These are phyloP conservation scores for Tenodera sinensis DNA, from an alignment of 2,888 invertebrate genomes.

Conservation along the genomic window DNA sequence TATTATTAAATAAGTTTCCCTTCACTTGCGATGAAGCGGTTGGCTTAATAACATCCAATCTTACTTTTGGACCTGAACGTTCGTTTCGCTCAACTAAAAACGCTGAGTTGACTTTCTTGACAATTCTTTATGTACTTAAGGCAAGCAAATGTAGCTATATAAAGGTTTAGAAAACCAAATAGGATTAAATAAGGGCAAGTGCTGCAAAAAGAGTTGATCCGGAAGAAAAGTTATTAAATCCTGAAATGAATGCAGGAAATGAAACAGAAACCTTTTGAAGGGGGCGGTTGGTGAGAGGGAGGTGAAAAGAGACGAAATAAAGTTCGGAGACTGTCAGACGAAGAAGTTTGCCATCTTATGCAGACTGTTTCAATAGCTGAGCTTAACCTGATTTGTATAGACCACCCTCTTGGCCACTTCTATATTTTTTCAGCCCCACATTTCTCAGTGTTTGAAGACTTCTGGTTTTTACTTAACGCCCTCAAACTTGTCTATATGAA, in stretches of 20 bases:
- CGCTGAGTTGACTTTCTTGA: neutral
- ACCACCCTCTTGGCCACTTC: neutral
- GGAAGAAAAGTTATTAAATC: constrained; percentile 3
- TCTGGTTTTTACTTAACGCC: too few species aligned
- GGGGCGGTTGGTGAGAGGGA: neutral
- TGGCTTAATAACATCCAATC: neutral
- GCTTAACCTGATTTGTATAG: neutral
- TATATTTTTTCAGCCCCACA: neutral
- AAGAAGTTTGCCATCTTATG: neutral
- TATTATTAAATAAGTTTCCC: neutral
- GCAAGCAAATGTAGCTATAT: neutral
- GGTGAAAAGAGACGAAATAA: neutral
- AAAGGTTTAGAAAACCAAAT: neutral
- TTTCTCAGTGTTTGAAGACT: neutral
- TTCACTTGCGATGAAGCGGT: neutral
- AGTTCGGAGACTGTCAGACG: neutral
- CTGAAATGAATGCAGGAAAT: constrained; percentile 23
- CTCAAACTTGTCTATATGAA: too few species aligned
- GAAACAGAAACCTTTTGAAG: constrained; percentile 9
- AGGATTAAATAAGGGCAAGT: neutral
- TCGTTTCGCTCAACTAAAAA: neutral
- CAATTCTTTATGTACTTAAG: neutral
- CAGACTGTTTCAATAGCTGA: neutral
- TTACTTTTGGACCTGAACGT: neutral
- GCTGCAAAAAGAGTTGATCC: neutral